Evolutionary conservation across 2,797 vertebrate species (phyloP).

Genomic region (Betta splendens): DNA sequence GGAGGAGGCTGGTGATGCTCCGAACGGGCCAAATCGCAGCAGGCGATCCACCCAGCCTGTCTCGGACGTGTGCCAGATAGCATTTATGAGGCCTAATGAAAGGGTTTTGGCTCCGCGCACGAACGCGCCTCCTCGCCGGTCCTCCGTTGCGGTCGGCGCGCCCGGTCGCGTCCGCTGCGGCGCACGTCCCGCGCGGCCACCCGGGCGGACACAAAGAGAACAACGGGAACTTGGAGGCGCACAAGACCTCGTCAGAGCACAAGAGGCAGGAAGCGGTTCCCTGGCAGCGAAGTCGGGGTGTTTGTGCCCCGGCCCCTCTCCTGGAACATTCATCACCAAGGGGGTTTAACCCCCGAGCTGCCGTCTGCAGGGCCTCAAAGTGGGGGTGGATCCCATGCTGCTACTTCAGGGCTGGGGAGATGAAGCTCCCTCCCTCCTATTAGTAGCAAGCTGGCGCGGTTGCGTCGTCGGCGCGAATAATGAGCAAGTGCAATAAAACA

Average conservation of each 20-base stretch:
- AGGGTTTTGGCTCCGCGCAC: constrained; percentile 38
- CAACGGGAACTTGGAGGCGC: constrained; percentile 22
- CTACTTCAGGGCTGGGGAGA: not conserved
- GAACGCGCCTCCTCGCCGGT: constrained; percentile 15
- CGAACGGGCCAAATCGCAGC: constrained; percentile 58
- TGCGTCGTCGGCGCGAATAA: constrained; percentile 1
- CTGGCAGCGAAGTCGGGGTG: constrained; percentile 21
- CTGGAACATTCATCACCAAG: constrained; percentile 22
- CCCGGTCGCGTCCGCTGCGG: constrained; percentile 27
- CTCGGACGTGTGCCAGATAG: constrained; percentile 62
- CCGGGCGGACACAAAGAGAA: constrained; percentile 3
- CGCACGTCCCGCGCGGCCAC: constrained; percentile 19
- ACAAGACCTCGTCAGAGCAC: constrained; percentile 39
- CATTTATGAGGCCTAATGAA: constrained; percentile 68
- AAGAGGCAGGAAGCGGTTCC: constrained; percentile 8
- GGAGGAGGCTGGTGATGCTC: constrained; percentile 39
- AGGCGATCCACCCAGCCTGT: constrained; percentile 51
- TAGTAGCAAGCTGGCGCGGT: too few relatives aligned
- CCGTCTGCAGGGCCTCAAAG: too few relatives aligned
- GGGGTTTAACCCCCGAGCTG: constrained; percentile 9
- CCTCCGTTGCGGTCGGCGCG: constrained; percentile 9
- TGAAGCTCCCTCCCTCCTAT: not conserved
- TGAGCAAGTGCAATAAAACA: not conserved
- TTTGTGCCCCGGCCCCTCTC: constrained; percentile 31
- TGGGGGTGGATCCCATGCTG: too few relatives aligned